Evolutionary conservation across 2,888 invertebrate species (phyloP).

Genomic region (Temnothorax ravouxi): DNA sequence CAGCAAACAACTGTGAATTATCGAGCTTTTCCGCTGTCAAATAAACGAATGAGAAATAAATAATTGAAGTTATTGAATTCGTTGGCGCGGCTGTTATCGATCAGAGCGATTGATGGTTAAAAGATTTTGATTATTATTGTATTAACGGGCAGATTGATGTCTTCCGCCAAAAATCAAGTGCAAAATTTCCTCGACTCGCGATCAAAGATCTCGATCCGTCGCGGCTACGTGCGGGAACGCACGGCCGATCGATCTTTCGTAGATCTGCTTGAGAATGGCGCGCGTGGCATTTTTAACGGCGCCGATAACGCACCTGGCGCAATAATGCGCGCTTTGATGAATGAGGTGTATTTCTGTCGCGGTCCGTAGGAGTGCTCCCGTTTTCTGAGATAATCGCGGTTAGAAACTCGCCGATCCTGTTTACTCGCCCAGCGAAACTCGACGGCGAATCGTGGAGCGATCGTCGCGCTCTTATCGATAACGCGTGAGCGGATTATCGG

Average conservation of each 20-base stretch:
- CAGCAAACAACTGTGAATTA: not conserved
- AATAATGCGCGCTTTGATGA: conserved; percentile 26
- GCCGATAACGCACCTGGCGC: conserved; percentile 42
- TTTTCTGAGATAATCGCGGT: conserved; percentile 46
- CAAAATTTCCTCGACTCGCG: not conserved
- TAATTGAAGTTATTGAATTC: not conserved
- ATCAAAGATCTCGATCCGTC: not conserved
- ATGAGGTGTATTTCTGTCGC: conserved; percentile 38
- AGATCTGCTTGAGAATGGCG: conserved; percentile 3
- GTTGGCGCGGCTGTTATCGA: not conserved
- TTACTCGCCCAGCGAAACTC: conserved; percentile 48
- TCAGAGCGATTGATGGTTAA: not conserved
- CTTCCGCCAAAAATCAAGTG: conserved; percentile 7
- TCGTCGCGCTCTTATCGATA: conserved; percentile 37
- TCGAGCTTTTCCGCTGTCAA: not conserved
- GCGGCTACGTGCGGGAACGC: conserved; percentile 21
- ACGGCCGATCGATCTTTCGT: not conserved
- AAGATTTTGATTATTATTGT: not conserved
- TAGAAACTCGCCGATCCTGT: conserved; percentile 70
- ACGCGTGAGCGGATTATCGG: conserved; percentile 14
- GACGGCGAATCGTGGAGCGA: conserved; percentile 18
- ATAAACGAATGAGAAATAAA: not conserved
- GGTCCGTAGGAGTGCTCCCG: conserved; percentile 46
- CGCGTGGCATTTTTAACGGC: conserved; percentile 30
- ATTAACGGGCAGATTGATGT: not conserved